Base-by-base conservation (phyloP, 2,113 vertebrate genomes). In the Ciconia stormi region DNA sequence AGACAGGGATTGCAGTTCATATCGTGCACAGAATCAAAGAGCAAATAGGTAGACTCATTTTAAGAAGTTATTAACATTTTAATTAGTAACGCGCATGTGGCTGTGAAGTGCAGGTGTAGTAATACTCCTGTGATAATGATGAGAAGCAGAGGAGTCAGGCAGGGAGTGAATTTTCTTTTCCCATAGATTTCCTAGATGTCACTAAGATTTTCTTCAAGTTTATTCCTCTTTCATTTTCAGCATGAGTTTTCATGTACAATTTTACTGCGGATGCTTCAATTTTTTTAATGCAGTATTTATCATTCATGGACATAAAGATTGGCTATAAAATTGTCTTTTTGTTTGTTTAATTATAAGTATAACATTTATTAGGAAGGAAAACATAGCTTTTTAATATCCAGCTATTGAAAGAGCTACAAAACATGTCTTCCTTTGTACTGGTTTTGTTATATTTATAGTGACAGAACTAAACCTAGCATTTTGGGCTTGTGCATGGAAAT, bases 401-500 rank as follows among this genome's bases (percentile, higher is more conserved):
- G 2, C 63, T 74, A 66, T 4, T 63, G 47, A 63, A 95, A 71
- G 72, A 65, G 17, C 2, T 2, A 49, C 22, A 70, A 81, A 94
- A 84, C 29, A 15, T 34, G 10, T 63, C 46, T 52, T 89, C 30
- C 61, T 94, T 86, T 83, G 47, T 25, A 34, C 14, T 71, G 21
- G 3, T 59, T 86, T 92, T 83, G 3, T 69, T 67, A 11, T 49
- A 84, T 67, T 23, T 18, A 6, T 34, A 81, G 40, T 38, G 56
- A 71, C 52, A 84, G 38, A 95, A 63, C 12, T 52, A 92, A 91
- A 90, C 17, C n/a, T 59, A 83, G 38, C 25, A 79, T 87, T 90
- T 66, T 55, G 59, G n/a, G 47, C 26, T 91, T 91, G 44, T 76
- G 59, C 74, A 59, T 87, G 49, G 34, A 89, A 97, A 97, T 83